Base-by-base conservation (phyloP, 2,888 invertebrate genomes). In the Drosophila maculinotata region DNA sequence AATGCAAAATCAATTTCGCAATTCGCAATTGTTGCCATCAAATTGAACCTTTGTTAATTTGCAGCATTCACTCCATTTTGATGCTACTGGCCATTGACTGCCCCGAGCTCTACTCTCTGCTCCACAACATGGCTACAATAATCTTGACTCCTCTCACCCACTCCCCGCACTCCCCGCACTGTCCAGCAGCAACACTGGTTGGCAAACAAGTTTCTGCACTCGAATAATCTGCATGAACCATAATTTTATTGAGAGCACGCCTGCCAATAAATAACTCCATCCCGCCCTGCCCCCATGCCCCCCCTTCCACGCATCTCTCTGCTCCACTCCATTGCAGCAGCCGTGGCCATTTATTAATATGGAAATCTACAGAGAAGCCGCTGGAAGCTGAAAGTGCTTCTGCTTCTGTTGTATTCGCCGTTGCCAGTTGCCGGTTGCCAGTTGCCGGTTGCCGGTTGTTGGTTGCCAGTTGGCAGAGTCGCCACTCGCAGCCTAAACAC, bases 211-310 rank as follows among this genome's bases (percentile, higher is more conserved):
- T 85, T 83, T 83, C 83, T 83, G 83, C 83, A 83, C 83, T 83
- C 80, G 83, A 79, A 83, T 78, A 83, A 83, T 83, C 83, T 83
- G 80, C 83, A 80, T 85, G 85, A 83, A 83, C 83, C 83, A 83
- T 83, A 83, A 83, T 83, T 83, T 83, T 83, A 83, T 83, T 83
- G 83, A 83, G 85, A 85, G 86, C 83, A 79, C 80, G 83, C 80
- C 83, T 85, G 83, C 83, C 83, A 83, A 83, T 83, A 83, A 83
- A 83, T 83, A 85, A 83, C 80, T 79, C 76, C 54, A 53, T 23
- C 44, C 67, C 62, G 39, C 38, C 41, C 3, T 12, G 38, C 48
- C 38, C 51, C 31, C 20, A 20, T 20, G 20, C 20, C 20, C 20
- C 20, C 20, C 4, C 2, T 20, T 4, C 4, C 2, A 2, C 20